phyloP scores from a whole-genome alignment of 2,797 vertebrate species.

The Bufotes viridis region DNA sequence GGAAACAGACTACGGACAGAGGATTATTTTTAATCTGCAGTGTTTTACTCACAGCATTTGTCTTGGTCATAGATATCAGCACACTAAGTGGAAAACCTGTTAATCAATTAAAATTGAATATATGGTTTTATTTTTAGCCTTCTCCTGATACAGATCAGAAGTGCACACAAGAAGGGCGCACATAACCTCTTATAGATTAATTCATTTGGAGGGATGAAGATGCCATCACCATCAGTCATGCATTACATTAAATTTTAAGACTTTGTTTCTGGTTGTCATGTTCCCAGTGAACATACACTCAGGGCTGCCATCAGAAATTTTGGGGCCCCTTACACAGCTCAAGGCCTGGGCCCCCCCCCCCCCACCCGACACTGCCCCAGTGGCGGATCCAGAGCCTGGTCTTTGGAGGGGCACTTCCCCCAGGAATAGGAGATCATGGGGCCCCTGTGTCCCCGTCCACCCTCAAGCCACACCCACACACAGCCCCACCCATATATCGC shows the following conservation, averaged over 20 bases:
- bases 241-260: conserved; percentile 21
- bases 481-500: too few relatives aligned
- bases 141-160: neutral
- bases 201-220: neutral
- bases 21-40: conserved; percentile 37
- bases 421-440: too few relatives aligned
- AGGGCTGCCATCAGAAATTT: too few relatives aligned
- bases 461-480: too few relatives aligned
- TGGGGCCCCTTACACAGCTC: too few relatives aligned
- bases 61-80: conserved; percentile 16
- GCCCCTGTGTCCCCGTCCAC: too few relatives aligned
- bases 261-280: neutral
- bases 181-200: conserved; percentile 9
- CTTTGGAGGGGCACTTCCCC: too few relatives aligned
- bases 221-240: conserved; percentile 1
- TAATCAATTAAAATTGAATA: conserved; percentile 47
- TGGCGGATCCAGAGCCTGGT: too few relatives aligned
- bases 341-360: too few relatives aligned
- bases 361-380: too few relatives aligned
- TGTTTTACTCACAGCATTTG: conserved; percentile 36
- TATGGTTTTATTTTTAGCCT: conserved; percentile 29
- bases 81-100: conserved; percentile 20
- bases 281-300: neutral
- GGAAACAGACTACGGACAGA: conserved; percentile 21
- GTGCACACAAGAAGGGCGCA: neutral